Base-by-base conservation (phyloP, 1,140 invertebrate genomes). In the Cotesia chilonis region DNA sequence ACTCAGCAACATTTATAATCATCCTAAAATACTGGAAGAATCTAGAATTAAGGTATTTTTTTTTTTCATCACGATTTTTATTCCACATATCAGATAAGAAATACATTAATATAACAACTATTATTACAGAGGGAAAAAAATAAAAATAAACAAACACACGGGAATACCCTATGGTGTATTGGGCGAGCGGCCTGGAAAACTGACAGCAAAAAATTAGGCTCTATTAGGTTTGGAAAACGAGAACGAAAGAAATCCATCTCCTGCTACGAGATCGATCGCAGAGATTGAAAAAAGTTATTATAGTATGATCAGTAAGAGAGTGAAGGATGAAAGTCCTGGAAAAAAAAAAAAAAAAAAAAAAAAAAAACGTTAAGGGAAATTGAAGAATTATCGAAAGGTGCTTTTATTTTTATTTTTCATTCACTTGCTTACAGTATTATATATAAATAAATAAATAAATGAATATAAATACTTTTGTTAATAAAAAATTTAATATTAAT, bases 1-100 rank as follows among this genome's bases (percentile, higher is more conserved):
- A 96, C 94, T 2, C 96, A 97, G 95, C 6, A 97, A 93, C 80
- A 88, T 94, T 59, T 96, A 96, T 79, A 97, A 98, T 86, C 94
- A 94, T 88, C 96, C 96, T 0, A 95, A 94, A 86, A 63, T 97
- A 4, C 98, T 98, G 74, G 87, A 89, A 61, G 95, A 96, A 76
- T 91, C 92, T 1, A 92, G 1, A 28, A 28, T 2, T 28, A 28
- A 91, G 79, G 91, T 93, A 82, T 78, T 69, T 61, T 57, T 61
- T 17, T 51, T 51, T 38, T 66, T 12, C 4, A 2, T 28, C 7
- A n/a, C 4, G 10, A 37, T 64, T 64, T 47, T 28, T 35, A 47
- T 35, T 37, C 6, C 1, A 60, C 9, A 5, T 10, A 3, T 6
- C 12, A 57, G 17, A 6, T 57, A 12, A 55, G 12, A n/a, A 55